These are phyloP conservation scores for Taxidea taxus DNA, from an alignment of 2,113 vertebrate genomes.

Conservation along the genomic window DNA sequence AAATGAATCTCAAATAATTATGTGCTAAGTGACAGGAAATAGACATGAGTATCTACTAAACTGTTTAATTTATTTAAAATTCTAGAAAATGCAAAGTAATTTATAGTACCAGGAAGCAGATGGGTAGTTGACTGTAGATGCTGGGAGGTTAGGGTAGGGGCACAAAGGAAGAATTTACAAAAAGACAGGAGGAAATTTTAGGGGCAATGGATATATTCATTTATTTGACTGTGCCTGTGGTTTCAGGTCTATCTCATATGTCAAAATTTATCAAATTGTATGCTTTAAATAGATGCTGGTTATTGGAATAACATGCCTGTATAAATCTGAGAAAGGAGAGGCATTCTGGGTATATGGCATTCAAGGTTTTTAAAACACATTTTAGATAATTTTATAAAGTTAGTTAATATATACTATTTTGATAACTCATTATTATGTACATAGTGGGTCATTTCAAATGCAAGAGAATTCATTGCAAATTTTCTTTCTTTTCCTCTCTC, in stretches of 20 bases:
- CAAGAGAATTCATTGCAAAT: neutral
- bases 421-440: neutral
- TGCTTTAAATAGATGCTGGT: neutral
- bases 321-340: neutral
- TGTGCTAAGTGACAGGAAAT: neutral
- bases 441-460: neutral
- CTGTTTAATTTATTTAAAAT: neutral
- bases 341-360: neutral
- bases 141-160: no score
- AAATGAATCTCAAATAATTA: neutral
- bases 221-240: neutral
- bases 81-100: neutral
- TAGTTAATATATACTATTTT: neutral
- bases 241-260: neutral
- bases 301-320: neutral
- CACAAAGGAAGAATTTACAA: neutral
- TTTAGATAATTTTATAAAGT: constrained; percentile 41
- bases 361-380: neutral
- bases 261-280: neutral
- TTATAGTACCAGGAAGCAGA: neutral
- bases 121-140: neutral
- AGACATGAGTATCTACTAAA: neutral
- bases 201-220: neutral
- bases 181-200: neutral
- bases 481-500: neutral